These are phyloP conservation scores for Paraplagusia blochii DNA, from an alignment of 2,113 vertebrate genomes.

Conservation along the genomic window DNA sequence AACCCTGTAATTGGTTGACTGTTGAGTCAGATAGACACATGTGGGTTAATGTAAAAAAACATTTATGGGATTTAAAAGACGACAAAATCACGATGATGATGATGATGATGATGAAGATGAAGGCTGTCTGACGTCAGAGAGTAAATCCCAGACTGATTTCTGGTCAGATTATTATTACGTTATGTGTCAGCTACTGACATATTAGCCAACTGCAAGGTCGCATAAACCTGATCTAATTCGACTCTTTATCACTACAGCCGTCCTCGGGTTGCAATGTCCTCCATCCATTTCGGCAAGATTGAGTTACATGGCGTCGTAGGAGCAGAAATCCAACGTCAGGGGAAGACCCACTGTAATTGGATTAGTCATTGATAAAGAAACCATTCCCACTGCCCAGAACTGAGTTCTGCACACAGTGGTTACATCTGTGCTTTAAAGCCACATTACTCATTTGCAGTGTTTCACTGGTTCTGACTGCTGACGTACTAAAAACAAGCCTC, in stretches of 20 bases:
- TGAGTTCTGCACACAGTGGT: background rate
- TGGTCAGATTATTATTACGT: background rate
- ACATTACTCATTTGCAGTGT: background rate
- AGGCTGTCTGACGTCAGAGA: background rate
- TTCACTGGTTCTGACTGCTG: background rate
- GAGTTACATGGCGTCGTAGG: too few species aligned
- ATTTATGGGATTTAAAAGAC: slow-evolving; percentile 11
- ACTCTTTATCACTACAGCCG: too few species aligned
- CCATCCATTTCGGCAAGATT: too few species aligned
- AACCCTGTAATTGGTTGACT: slow-evolving; percentile 6
- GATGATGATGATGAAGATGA: background rate
- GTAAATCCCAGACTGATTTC: background rate
- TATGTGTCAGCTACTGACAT: too few species aligned
- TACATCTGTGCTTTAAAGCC: background rate
- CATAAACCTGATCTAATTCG: too few species aligned
- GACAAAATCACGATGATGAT: background rate
- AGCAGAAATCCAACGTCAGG: too few species aligned
- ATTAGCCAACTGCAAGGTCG: background rate
- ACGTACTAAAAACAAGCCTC: background rate
- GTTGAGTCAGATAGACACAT: slow-evolving; percentile 19
- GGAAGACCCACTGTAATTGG: background rate
- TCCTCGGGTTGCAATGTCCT: too few species aligned
- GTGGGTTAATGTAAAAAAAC: slow-evolving; percentile 4
- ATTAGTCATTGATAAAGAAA: too few species aligned
- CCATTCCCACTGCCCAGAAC: background rate